Evolutionary conservation across 2,113 vertebrate species (phyloP).

Genomic region (Hyaena hyaena): DNA sequence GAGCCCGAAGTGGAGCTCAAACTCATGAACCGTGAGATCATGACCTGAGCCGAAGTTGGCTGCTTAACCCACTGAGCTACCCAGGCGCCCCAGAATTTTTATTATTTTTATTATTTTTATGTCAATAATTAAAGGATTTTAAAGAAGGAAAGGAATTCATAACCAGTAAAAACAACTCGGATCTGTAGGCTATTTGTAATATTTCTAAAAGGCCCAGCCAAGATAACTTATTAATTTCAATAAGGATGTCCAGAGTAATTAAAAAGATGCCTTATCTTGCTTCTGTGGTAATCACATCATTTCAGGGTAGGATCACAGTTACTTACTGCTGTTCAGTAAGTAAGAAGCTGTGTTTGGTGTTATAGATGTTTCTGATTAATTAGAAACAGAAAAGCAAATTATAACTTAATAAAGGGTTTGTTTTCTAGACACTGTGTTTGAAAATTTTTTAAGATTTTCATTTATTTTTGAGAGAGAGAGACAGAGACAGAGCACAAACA

Average conservation of each 20-base stretch:
- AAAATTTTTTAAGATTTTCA: neutral
- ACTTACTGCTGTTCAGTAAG: neutral
- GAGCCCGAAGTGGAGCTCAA: too few relatives aligned
- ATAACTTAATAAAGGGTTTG: neutral
- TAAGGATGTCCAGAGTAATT: conserved; percentile 35
- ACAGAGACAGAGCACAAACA: too few relatives aligned
- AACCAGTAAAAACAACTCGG: neutral
- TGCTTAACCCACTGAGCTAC: too few relatives aligned
- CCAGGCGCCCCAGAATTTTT: too few relatives aligned
- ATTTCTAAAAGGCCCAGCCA: neutral
- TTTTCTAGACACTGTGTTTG: neutral
- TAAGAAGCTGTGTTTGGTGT: neutral
- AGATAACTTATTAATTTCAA: conserved; percentile 29
- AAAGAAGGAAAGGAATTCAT: neutral
- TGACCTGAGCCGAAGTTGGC: too few relatives aligned
- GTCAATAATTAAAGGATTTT: conserved; percentile 24
- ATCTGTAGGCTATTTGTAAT: conserved; percentile 28
- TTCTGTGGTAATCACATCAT: conserved; percentile 29
- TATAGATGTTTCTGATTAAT: conserved; percentile 29
- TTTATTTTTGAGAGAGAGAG: too few relatives aligned
- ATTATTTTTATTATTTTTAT: neutral
- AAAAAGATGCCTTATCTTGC: neutral
- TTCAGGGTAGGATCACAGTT: conserved; percentile 8
- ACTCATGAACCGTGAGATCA: too few relatives aligned
- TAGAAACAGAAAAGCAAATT: conserved; percentile 34